These are phyloP conservation scores for Corella eumyota DNA, from an alignment of 23 tunicate species.

Conservation along the genomic window DNA sequence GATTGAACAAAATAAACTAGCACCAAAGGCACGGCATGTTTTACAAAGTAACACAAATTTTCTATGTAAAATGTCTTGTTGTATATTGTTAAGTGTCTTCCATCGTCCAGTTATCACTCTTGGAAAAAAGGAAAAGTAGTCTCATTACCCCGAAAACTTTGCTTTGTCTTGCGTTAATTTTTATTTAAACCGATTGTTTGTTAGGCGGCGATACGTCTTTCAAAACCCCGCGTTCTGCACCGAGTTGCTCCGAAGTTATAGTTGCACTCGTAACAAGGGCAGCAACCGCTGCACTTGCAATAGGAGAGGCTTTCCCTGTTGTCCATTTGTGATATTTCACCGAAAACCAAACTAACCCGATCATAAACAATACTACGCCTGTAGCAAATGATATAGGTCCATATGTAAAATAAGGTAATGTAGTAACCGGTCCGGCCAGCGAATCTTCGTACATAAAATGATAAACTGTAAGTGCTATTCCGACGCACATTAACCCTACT, in stretches of 20 bases:
- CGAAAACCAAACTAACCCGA: constrained; percentile 78
- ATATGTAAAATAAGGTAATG: constrained; percentile 55
- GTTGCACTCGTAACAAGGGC: constrained; percentile 49
- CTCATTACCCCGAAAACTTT: too few relatives aligned
- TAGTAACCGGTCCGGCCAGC: not conserved
- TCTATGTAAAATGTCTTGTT: too few relatives aligned
- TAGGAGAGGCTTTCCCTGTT: constrained; percentile 78
- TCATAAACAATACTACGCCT: constrained; percentile 55
- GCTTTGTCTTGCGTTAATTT: too few relatives aligned
- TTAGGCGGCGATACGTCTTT: too few relatives aligned
- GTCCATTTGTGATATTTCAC: constrained; percentile 68
- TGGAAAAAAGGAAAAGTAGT: too few relatives aligned
- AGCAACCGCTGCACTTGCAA: constrained; percentile 50
- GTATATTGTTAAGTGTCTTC: too few relatives aligned
- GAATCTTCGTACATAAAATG: constrained; percentile 68
- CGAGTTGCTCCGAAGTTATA: constrained; percentile 26
- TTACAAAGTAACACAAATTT: too few relatives aligned
- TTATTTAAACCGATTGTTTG: too few relatives aligned
- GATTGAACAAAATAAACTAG: too few relatives aligned
- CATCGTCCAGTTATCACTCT: too few relatives aligned
- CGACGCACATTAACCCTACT: constrained; percentile 25
- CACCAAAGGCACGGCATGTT: too few relatives aligned
- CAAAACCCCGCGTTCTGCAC: too few relatives aligned
- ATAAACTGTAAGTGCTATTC: constrained; percentile 42
- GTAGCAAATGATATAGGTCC: constrained; percentile 68